These are phyloP conservation scores for Agrochola litura DNA, from an alignment of 2,888 invertebrate species.

Conservation along the genomic window DNA sequence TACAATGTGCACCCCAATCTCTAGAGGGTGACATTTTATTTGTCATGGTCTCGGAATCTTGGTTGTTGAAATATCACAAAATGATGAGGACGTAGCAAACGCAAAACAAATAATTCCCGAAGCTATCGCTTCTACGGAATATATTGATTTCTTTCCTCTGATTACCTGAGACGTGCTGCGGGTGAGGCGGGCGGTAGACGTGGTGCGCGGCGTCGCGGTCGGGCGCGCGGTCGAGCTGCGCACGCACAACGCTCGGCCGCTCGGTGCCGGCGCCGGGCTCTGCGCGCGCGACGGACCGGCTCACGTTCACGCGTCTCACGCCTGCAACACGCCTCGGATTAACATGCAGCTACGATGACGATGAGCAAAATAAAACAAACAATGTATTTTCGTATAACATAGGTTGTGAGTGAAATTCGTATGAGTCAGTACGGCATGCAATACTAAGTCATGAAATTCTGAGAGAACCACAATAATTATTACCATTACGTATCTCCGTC, in stretches of 20 bases:
- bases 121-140: not conserved
- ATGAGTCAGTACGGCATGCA: conserved; percentile 1
- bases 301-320: conserved; percentile 79
- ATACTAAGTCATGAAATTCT: not conserved
- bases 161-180: conserved; percentile 87
- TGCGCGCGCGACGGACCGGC: conserved; percentile 74
- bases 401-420: not conserved
- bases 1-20: not conserved
- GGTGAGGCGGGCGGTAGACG: conserved; percentile 85
- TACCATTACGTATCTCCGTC: not conserved
- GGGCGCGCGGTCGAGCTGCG: conserved; percentile 87
- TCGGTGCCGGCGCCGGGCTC: conserved; percentile 81
- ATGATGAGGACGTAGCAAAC: not conserved
- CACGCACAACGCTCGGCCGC: conserved; percentile 88
- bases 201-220: conserved; percentile 85
- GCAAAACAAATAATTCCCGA: not conserved
- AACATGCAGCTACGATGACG: conserved; percentile 51
- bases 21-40: not conserved
- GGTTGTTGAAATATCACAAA: not conserved
- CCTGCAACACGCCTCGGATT: conserved; percentile 80
- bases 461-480: conserved; percentile 4
- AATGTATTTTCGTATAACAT: not conserved
- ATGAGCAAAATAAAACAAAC: not conserved
- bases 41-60: not conserved
- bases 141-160: conserved; percentile 7